These are phyloP conservation scores for Plecturocebus donacophilus DNA, from an alignment of 2,113 vertebrate species.

Conservation along the genomic window DNA sequence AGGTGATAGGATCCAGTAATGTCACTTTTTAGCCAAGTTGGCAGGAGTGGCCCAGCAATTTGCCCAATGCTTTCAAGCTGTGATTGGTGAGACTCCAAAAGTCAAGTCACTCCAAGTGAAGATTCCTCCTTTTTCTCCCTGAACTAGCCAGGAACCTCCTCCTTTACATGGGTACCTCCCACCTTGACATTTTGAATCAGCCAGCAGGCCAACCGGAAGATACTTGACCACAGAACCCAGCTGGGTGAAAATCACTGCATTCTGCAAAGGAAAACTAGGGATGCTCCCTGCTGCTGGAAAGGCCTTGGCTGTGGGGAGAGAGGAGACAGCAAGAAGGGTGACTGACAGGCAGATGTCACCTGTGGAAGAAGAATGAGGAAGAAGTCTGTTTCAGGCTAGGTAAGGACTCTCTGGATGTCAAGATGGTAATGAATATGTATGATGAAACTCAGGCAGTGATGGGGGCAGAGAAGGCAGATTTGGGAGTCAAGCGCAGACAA, in stretches of 20 bases:
- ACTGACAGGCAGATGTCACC: not conserved
- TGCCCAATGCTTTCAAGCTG: not conserved
- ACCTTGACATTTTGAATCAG: not conserved
- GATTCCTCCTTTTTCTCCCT: not conserved
- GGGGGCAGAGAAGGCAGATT: too few relatives aligned
- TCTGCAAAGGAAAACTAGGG: not conserved
- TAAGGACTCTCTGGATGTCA: too few relatives aligned
- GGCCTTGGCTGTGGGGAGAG: accelerated
- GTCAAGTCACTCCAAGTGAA: not conserved
- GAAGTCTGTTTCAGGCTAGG: not conserved
- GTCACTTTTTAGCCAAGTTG: conserved; percentile 10
- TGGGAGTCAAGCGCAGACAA: too few relatives aligned
- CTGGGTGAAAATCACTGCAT: not conserved
- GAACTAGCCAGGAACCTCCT: not conserved
- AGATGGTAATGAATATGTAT: too few relatives aligned
- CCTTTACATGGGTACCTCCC: not conserved
- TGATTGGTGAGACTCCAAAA: not conserved
- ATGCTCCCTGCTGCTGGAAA: not conserved
- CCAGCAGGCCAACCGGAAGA: not conserved
- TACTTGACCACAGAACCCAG: not conserved
- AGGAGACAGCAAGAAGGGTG: not conserved
- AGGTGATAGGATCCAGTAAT: not conserved
- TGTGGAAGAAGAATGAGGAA: not conserved
- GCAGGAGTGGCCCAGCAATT: not conserved
- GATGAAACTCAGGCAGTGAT: too few relatives aligned